Evolutionary conservation across 2,888 invertebrate species (phyloP).

Genomic region (Euproctis similis): DNA sequence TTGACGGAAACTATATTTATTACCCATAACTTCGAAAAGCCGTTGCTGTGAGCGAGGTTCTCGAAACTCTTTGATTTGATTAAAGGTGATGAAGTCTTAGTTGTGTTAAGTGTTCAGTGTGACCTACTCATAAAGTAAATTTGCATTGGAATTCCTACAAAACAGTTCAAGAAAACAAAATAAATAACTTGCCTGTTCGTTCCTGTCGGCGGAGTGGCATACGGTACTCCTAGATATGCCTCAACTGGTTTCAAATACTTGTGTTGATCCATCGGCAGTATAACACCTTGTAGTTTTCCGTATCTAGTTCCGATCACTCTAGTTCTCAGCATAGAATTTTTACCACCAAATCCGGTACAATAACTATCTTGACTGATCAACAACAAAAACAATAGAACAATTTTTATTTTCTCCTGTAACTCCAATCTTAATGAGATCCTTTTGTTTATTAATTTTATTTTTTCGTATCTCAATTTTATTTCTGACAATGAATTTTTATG

Average conservation of each 20-base stretch:
- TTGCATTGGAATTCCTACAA: too few relatives aligned
- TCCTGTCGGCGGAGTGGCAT: conserved; percentile 89
- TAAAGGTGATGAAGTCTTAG: too few relatives aligned
- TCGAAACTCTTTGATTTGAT: too few relatives aligned
- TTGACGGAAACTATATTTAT: too few relatives aligned
- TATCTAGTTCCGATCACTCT: conserved; percentile 89
- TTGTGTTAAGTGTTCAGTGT: too few relatives aligned
- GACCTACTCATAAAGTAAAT: too few relatives aligned
- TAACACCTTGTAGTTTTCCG: conserved; percentile 88
- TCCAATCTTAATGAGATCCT: conserved; percentile 30
- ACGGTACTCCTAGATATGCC: conserved; percentile 90
- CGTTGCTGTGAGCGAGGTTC: too few relatives aligned
- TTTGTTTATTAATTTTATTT: conserved; percentile 21
- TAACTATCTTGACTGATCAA: conserved; percentile 47
- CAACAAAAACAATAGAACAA: conserved; percentile 49
- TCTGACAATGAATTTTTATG: conserved; percentile 24
- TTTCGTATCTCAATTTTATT: conserved; percentile 17
- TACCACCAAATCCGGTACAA: conserved; percentile 58
- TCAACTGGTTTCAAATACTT: conserved; percentile 85
- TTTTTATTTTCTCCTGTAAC: conserved; percentile 37
- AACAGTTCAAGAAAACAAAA: too few relatives aligned
- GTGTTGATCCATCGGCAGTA: conserved; percentile 86
- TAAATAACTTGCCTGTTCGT: conserved; percentile 76
- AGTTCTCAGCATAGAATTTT: conserved; percentile 83
- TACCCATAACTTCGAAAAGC: too few relatives aligned